A percentile compares a stretch with the other conserved stretches of the same genome.
Conservation (phyloP, 2,888 invertebrate species). For the Gisinianus flammeolus region DNA sequence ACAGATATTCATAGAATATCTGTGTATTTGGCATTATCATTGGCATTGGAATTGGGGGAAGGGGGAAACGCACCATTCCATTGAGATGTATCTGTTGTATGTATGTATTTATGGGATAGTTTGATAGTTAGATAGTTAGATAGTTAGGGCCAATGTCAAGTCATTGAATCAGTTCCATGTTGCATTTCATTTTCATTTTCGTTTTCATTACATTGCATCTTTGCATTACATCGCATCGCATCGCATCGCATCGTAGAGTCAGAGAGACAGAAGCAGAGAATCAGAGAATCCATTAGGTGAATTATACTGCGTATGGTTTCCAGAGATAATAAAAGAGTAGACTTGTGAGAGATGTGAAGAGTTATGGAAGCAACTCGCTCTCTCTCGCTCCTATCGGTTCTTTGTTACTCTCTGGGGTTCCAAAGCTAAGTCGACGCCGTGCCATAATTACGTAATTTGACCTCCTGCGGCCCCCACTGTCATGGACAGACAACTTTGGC, state of each 20-base stretch:
- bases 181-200: background rate
- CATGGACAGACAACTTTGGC: slow-evolving; percentile 40
- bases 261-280: slow-evolving; percentile 7
- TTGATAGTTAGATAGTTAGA: no score
- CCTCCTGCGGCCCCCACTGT: slow-evolving; percentile 47
- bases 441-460: slow-evolving; percentile 50
- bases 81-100: no score
- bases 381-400: slow-evolving; percentile 37
- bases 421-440: slow-evolving; percentile 40
- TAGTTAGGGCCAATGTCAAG: no score
- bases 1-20: no score
- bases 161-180: no score
- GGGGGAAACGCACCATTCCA: no score
- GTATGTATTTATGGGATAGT: no score
- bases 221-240: background rate
- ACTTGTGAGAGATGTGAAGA: background rate
- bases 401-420: slow-evolving; percentile 41
- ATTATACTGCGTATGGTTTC: slow-evolving; percentile 17
- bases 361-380: slow-evolving; percentile 13
- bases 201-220: no score
- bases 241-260: background rate
- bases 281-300: slow-evolving; percentile 16
- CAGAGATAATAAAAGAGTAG: slow-evolving; percentile 24
- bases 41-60: no score
- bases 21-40: no score